A percentile compares a stretch with the other conserved stretches of the same genome.
These are phyloP conservation scores for Ceratotherium simum DNA, from an alignment of 2,113 vertebrate species.

Conservation along the genomic window DNA sequence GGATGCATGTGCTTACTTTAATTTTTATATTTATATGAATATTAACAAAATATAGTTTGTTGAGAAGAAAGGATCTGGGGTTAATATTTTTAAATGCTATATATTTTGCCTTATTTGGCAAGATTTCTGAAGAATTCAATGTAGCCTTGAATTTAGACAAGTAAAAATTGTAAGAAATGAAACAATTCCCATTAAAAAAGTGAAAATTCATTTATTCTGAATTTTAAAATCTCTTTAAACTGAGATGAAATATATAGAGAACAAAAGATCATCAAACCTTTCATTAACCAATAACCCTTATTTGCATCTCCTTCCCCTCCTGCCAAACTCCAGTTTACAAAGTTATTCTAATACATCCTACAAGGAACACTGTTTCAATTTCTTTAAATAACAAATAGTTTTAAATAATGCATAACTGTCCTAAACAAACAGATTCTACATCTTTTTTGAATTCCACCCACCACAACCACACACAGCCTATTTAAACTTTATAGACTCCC, in stretches of 20 bases:
- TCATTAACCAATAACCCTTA: not conserved
- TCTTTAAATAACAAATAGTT: not conserved
- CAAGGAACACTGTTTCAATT: not conserved
- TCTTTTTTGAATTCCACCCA: not conserved
- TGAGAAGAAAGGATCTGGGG: not conserved
- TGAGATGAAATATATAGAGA: not conserved
- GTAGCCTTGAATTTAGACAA: not conserved
- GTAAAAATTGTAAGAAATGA: not conserved
- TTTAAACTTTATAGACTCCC: not conserved
- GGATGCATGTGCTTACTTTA: not conserved
- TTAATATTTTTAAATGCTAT: slow-evolving; percentile 19
- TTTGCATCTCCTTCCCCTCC: not conserved
- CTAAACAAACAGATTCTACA: not conserved
- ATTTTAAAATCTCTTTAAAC: not conserved
- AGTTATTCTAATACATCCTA: not conserved
- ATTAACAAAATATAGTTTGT: not conserved
- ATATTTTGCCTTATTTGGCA: slow-evolving; percentile 15
- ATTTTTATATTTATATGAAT: not conserved
- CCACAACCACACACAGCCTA: not conserved
- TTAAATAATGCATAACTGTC: not conserved
- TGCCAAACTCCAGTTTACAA: not conserved
- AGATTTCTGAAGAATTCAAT: slow-evolving; percentile 54
- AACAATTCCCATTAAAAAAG: not conserved
- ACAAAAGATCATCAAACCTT: not conserved
- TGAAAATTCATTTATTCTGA: not conserved